Evolutionary conservation across 1,140 invertebrate genomes (phyloP).

Genomic region (Hypothenemus hampei): DNA sequence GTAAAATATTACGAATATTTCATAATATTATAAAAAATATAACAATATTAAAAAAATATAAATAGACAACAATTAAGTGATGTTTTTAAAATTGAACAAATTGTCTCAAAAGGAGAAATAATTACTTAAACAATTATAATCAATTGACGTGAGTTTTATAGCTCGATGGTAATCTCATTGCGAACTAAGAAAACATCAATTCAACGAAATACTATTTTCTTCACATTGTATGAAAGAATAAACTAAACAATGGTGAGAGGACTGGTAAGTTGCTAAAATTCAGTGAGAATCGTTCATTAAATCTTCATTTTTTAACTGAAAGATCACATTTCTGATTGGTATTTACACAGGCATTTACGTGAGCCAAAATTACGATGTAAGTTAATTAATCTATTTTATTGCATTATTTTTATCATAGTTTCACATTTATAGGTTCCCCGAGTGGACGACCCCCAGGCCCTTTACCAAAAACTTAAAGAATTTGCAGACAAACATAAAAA

Average conservation of each 20-base stretch:
- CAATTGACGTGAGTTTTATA: no score
- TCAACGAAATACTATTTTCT: no score
- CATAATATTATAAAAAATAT: no score
- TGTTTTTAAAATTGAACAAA: no score
- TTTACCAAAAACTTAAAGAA: slow-evolving; percentile 63
- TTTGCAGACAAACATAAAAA: slow-evolving; percentile 64
- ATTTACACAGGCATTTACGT: slow-evolving; percentile 76
- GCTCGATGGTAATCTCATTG: no score
- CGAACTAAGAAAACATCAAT: no score
- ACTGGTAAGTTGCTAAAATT: slow-evolving; percentile 34
- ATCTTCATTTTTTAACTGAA: slow-evolving; percentile 42
- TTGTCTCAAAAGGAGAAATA: no score
- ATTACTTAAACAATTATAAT: no score
- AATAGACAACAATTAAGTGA: no score
- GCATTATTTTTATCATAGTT: neutral
- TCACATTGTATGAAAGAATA: neutral
- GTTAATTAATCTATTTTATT: slow-evolving; percentile 13
- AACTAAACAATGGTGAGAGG: slow-evolving; percentile 35
- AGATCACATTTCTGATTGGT: slow-evolving; percentile 70
- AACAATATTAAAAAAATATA: no score
- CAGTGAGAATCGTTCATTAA: neutral
- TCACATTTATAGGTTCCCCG: slow-evolving; percentile 61
- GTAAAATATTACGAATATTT: no score
- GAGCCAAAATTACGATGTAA: slow-evolving; percentile 77
- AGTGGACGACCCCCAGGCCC: slow-evolving; percentile 69